A percentile compares a stretch with the other conserved stretches of the same genome.
phyloP scores from a whole-genome alignment of 1,140 invertebrate genomes.

The Chironomus tepperi region DNA sequence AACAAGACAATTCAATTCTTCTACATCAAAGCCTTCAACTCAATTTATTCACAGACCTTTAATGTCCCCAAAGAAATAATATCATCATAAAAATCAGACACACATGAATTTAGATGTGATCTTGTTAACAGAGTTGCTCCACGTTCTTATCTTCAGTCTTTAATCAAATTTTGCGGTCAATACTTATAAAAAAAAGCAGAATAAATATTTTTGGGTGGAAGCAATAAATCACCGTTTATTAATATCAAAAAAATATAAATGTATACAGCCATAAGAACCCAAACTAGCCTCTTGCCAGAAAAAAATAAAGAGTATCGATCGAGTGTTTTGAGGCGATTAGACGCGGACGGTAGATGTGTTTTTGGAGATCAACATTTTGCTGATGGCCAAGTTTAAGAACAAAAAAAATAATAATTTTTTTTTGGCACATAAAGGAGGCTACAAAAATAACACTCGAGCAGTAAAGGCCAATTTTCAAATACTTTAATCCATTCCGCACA shows the following conservation, averaged over 20 bases:
- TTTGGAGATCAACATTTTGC: slow-evolving; percentile 4
- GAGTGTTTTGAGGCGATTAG: not conserved
- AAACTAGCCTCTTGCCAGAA: not conserved
- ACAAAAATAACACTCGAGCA: slow-evolving; percentile 18
- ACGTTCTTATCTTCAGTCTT: not conserved
- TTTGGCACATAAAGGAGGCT: not conserved
- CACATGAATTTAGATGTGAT: too few relatives aligned
- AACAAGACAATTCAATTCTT: too few relatives aligned
- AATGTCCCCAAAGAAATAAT: too few relatives aligned
- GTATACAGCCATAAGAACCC: not conserved
- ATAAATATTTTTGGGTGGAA: not conserved
- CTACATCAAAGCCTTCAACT: too few relatives aligned
- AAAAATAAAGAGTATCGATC: not conserved
- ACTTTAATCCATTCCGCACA: not conserved
- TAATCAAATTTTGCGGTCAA: not conserved
- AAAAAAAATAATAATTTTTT: not conserved
- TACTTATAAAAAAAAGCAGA: not conserved
- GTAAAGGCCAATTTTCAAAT: slow-evolving; percentile 2
- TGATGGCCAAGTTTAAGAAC: not conserved
- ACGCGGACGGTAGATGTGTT: not conserved
- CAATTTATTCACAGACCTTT: too few relatives aligned
- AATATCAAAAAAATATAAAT: not conserved
- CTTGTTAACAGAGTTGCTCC: slow-evolving; percentile 5
- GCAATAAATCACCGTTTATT: slow-evolving; percentile 8
- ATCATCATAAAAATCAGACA: too few relatives aligned